Percentiles rank a stretch among this genome's conserved stretches.
phyloP scores from a whole-genome alignment of 2,113 vertebrate genomes.

The Colistium nudipinnis region DNA sequence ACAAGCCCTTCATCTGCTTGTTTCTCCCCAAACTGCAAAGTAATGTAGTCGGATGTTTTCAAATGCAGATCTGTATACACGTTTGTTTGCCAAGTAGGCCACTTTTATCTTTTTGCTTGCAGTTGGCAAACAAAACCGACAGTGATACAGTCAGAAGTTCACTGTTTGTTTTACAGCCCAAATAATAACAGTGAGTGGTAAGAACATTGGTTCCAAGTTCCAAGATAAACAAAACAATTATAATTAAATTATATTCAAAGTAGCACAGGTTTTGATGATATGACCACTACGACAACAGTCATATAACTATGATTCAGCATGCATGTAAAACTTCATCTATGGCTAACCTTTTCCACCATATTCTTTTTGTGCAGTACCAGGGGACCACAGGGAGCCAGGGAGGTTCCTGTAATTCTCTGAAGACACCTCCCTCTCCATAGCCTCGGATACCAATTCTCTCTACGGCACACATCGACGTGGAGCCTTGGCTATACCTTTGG shows the following conservation, averaged over 20 bases:
- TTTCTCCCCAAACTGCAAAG: conserved; percentile 14
- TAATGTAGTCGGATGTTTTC: not conserved
- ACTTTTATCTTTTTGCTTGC: conserved; percentile 19
- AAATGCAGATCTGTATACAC: conserved; percentile 22
- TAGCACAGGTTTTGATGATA: too few species aligned
- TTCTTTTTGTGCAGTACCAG: conserved; percentile 71
- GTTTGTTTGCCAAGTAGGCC: conserved; percentile 33
- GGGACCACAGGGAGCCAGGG: conserved; percentile 78
- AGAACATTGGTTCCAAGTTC: conserved; percentile 20
- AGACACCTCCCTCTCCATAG: conserved; percentile 82
- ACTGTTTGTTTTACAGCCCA: conserved; percentile 22
- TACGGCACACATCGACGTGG: conserved; percentile 27
- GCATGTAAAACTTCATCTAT: not conserved
- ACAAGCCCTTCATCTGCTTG: conserved; percentile 18
- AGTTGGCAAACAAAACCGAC: conserved; percentile 19
- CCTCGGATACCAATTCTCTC: conserved; percentile 42
- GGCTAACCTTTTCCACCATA: conserved; percentile 20
- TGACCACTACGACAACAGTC: too few species aligned
- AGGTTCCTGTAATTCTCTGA: conserved; percentile 83
- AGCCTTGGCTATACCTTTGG: conserved; percentile 24
- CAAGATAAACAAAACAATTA: not conserved
- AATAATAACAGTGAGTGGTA: conserved; percentile 19
- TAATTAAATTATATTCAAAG: too few species aligned
- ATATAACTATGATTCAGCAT: not conserved
- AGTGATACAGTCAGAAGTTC: not conserved